Conservation (phyloP, 2,113 vertebrate genomes). For the Amblyornis subalaris region DNA sequence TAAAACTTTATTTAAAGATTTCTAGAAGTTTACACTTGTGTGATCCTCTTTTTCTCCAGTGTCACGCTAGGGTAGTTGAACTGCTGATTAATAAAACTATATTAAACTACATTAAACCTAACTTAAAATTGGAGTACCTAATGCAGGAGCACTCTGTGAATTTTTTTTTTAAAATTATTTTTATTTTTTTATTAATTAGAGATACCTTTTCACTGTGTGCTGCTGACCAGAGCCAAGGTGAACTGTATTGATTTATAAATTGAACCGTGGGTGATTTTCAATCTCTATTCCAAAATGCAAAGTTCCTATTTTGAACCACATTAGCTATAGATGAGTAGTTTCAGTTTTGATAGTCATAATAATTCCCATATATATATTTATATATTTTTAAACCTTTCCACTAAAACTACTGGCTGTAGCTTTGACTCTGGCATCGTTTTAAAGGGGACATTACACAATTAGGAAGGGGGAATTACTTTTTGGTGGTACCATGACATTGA, state of each 20-base stretch:
- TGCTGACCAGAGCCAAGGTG: neutral
- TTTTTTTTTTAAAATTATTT: neutral
- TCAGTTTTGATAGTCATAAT: neutral
- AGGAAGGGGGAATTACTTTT: neutral
- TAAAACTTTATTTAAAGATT: neutral
- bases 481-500: neutral
- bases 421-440: conserved; percentile 28
- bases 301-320: neutral
- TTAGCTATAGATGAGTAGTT: neutral
- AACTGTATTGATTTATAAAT: neutral
- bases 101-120: neutral
- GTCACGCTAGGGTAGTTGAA: neutral
- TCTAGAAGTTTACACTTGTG: neutral
- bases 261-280: neutral
- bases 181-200: neutral
- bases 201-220: neutral
- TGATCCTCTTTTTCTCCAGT: neutral
- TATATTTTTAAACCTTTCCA: neutral
- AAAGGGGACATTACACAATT: neutral
- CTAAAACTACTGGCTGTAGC: neutral
- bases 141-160: neutral
- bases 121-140: neutral
- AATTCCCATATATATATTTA: neutral
- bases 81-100: neutral
- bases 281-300: neutral